A percentile compares a stretch with the other conserved stretches of the same genome.
phyloP scores from a whole-genome alignment of 1,140 invertebrate genomes.

The Uloborus diversus region DNA sequence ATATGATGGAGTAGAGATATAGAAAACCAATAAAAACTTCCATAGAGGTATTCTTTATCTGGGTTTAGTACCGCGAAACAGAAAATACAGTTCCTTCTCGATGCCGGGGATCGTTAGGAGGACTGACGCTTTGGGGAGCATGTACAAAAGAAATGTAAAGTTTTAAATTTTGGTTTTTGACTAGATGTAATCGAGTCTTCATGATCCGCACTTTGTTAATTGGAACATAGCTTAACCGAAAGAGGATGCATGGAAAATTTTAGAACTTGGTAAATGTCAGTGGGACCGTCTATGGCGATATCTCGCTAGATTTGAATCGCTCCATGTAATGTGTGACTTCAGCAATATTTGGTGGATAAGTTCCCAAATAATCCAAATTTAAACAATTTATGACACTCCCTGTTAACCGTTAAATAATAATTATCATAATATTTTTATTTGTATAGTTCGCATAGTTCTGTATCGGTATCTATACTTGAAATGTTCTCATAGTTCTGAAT shows the following conservation, averaged over 20 bases:
- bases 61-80: not conserved
- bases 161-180: not conserved
- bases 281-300: too few relatives aligned
- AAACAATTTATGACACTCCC: too few relatives aligned
- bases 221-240: not conserved
- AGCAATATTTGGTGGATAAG: too few relatives aligned
- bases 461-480: too few relatives aligned
- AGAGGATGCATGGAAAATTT: not conserved
- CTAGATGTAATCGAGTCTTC: not conserved
- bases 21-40: conserved; percentile 38
- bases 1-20: conserved; percentile 12
- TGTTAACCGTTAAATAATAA: too few relatives aligned
- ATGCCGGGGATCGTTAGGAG: conserved; percentile 2
- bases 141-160: not conserved
- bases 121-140: not conserved
- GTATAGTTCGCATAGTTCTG: too few relatives aligned
- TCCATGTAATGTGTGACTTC: too few relatives aligned
- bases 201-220: not conserved
- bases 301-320: too few relatives aligned
- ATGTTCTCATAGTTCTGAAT: too few relatives aligned
- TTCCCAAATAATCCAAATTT: too few relatives aligned
- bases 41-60: conserved; percentile 25
- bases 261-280: too few relatives aligned
- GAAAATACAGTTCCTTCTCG: not conserved
- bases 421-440: too few relatives aligned